A percentile compares a stretch with the other conserved stretches of the same genome.
phyloP scores from a whole-genome alignment of 1,140 invertebrate species.

The Chrysopa pallens region DNA sequence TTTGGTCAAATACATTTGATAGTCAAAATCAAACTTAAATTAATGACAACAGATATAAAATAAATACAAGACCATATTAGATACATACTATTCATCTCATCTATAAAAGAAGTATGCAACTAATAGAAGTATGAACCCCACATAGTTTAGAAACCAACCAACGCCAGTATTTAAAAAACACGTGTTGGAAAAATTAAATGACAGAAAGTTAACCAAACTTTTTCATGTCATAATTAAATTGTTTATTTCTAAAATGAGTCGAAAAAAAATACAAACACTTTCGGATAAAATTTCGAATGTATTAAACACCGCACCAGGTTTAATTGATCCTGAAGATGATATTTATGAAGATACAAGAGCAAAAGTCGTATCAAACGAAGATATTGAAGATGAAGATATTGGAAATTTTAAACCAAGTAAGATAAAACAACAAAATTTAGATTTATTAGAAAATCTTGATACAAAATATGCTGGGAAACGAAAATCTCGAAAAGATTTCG shows the following conservation, averaged over 20 bases:
- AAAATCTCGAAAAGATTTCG: constrained; percentile 30
- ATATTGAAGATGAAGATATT: constrained; percentile 27
- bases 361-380: constrained; percentile 22
- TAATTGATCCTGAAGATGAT: constrained; percentile 32
- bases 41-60: too few relatives aligned
- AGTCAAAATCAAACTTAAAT: too few relatives aligned
- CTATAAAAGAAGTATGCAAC: too few relatives aligned
- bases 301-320: constrained; percentile 29
- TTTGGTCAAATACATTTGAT: too few relatives aligned
- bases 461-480: constrained; percentile 55
- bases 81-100: too few relatives aligned
- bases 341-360: constrained; percentile 29
- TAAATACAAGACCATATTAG: too few relatives aligned
- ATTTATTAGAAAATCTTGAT: constrained; percentile 45
- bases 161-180: too few relatives aligned
- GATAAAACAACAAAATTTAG: constrained; percentile 41
- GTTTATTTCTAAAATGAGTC: constrained; percentile 16
- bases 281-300: constrained; percentile 39
- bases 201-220: too few relatives aligned
- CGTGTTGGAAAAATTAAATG: too few relatives aligned
- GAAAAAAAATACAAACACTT: constrained; percentile 19
- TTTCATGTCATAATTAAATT: too few relatives aligned
- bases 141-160: too few relatives aligned
- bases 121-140: too few relatives aligned
- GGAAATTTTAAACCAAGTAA: constrained; percentile 27